phyloP scores from a whole-genome alignment of 1,140 invertebrate species.

The Drosophila quadrilineata region DNA sequence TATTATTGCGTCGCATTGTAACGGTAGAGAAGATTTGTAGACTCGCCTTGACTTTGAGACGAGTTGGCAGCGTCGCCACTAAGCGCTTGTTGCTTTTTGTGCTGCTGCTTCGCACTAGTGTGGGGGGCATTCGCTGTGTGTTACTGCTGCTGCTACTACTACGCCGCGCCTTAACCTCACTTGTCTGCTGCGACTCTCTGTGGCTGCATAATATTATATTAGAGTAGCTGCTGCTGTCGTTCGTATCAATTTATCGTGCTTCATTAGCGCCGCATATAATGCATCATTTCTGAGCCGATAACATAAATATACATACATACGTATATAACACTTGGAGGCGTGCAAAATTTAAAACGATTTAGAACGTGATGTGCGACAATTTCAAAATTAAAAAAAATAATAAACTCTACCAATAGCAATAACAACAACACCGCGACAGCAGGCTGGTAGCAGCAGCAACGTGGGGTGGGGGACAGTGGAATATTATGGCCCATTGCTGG shows the following conservation, averaged over 20 bases:
- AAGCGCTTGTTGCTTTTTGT: constrained; percentile 45
- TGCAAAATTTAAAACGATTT: constrained; percentile 6
- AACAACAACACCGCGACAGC: not conserved
- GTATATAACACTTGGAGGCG: too few species aligned
- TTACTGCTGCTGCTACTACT: constrained; percentile 18
- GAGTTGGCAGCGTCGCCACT: constrained; percentile 32
- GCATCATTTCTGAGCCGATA: constrained; percentile 28
- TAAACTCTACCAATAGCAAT: not conserved
- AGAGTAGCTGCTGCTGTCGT: constrained; percentile 15
- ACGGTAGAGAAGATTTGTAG: not conserved
- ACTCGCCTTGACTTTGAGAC: not conserved
- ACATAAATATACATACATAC: too few species aligned
- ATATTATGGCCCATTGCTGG: constrained; percentile 16
- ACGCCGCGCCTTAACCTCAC: constrained; percentile 47
- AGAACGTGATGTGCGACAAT: constrained; percentile 13
- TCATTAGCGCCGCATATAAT: constrained; percentile 42
- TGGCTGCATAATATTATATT: constrained; percentile 50
- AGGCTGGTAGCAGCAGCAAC: not conserved
- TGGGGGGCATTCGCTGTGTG: constrained; percentile 31
- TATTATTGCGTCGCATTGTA: constrained; percentile 36
- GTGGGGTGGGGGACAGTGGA: not conserved
- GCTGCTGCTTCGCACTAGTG: constrained; percentile 41
- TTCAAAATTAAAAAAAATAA: not conserved
- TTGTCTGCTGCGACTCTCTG: constrained; percentile 36
- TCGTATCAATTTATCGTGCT: constrained; percentile 22